Conservation (phyloP, 2,113 vertebrate species). For the Macquaria ambigua region DNA sequence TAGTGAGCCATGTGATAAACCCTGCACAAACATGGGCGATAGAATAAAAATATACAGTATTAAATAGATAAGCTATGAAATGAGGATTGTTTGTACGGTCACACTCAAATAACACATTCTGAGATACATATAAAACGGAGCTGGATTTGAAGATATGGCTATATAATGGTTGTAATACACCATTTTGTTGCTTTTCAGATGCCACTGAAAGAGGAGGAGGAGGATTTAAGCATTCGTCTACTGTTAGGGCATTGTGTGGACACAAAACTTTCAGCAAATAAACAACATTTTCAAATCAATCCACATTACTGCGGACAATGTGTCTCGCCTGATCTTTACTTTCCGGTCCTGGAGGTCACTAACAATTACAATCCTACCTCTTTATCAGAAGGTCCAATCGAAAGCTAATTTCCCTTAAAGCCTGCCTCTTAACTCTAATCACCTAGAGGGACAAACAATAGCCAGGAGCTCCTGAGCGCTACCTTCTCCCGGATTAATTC, state of each 20-base stretch:
- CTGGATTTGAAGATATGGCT: background rate
- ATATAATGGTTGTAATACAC: background rate
- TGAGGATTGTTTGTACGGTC: background rate
- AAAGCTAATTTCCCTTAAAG: conserved; percentile 79
- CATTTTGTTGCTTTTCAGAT: background rate
- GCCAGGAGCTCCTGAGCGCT: conserved; percentile 40
- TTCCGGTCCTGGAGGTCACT: conserved; percentile 71
- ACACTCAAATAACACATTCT: background rate
- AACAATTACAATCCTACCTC: conserved; percentile 72
- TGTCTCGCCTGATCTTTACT: conserved; percentile 65
- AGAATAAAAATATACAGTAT: background rate
- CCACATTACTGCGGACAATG: conserved; percentile 52
- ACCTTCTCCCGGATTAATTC: conserved; percentile 64
- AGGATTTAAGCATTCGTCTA: background rate
- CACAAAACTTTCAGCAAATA: conserved; percentile 47
- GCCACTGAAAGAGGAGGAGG: background rate
- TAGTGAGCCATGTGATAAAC: background rate
- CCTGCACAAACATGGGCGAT: background rate
- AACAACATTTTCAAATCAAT: conserved; percentile 50
- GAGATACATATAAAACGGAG: background rate
- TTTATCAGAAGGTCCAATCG: conserved; percentile 75
- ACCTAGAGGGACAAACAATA: conserved; percentile 63
- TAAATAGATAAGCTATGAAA: background rate
- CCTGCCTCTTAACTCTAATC: conserved; percentile 76
- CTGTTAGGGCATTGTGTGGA: background rate